A percentile compares a stretch with the other conserved stretches of the same genome.
These are phyloP conservation scores for Callorhinus ursinus DNA, from an alignment of 2,113 vertebrate genomes.

Conservation along the genomic window DNA sequence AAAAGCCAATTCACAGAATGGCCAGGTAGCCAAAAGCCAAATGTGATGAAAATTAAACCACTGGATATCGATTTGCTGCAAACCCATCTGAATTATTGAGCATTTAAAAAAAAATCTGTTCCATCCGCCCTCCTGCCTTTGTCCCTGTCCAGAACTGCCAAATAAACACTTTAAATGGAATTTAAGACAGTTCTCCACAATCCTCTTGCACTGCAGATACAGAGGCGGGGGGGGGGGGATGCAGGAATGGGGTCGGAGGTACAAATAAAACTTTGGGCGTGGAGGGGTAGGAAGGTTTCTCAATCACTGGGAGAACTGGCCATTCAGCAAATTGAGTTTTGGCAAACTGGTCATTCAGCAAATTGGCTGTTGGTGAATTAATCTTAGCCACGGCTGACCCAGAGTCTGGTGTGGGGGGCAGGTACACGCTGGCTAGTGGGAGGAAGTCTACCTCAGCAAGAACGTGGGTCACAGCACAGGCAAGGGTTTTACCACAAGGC, in stretches of 20 bases:
- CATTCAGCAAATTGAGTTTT: not conserved
- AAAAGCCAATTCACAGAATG: not conserved
- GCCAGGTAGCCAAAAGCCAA: not conserved
- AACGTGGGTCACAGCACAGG: not conserved
- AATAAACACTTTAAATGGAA: not conserved
- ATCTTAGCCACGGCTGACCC: not conserved
- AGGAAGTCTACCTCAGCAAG: not conserved
- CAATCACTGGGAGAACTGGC: not conserved
- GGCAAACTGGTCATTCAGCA: not conserved
- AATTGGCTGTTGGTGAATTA: not conserved
- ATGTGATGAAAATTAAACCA: not conserved
- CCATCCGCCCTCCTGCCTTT: not conserved
- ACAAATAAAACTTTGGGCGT: not conserved
- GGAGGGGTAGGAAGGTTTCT: not conserved
- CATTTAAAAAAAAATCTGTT: not conserved
- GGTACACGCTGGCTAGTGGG: not conserved
- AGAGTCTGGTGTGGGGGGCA: not conserved
- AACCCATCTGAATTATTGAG: slow-evolving; percentile 8
- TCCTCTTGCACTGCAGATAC: not conserved
- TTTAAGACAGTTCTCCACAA: not conserved
- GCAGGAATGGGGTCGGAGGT: not conserved
- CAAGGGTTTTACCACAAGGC: not conserved
- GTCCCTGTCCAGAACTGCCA: not conserved
- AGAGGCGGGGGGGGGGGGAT: not conserved
- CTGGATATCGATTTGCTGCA: not conserved